Base-by-base conservation (phyloP, 1,140 invertebrate species). In the Proctacanthus coquilletti region DNA sequence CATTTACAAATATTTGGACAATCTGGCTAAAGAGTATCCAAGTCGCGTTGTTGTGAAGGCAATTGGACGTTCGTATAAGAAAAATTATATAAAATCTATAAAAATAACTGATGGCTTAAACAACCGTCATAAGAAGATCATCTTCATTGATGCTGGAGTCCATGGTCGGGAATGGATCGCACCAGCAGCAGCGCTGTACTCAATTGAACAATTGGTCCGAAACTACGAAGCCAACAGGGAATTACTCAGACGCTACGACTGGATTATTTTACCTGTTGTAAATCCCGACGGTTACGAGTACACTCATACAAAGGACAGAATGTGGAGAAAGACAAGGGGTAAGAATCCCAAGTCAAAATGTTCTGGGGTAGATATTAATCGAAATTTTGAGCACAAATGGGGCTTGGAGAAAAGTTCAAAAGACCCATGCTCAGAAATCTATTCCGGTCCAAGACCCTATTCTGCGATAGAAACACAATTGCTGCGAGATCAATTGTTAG, bases 101-200 rank as follows among this genome's bases (percentile, higher is more conserved):
- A 62, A 54, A 31, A 64, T 69, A 36, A 64, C 64, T 13, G 56
- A 43, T 14, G 19, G 18, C 15, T n/a, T n/a, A n/a, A 18, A 32
- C 14, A 18, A 15, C 19, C 9, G 23, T 17, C 34, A 13, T 8
- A 32, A 48, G 10, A 46, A 43, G 9, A 53, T 64, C 1, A 61
- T 66, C 30, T 43, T 68, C 2, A 59, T 66, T 11, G 64, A 68
- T 33, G 61, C 60, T 32, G 62, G 56, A 13, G 52, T 64, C 4
- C 74, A 79, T 52, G 72, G 72, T 3, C 54, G 75, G 40, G 75
- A 79, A 62, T 79, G 75, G 75, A 66, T 75, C 27, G 63, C 72
- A 0, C 65, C 72, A 11, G 68, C 73, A 0, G 62, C 68, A 0
- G 66, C 66, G 17, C 44, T 71, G 3, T 75, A 70, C 51, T 64